Evolutionary conservation across 2,888 invertebrate species (phyloP).

Genomic region (Hipparchia semele): DNA sequence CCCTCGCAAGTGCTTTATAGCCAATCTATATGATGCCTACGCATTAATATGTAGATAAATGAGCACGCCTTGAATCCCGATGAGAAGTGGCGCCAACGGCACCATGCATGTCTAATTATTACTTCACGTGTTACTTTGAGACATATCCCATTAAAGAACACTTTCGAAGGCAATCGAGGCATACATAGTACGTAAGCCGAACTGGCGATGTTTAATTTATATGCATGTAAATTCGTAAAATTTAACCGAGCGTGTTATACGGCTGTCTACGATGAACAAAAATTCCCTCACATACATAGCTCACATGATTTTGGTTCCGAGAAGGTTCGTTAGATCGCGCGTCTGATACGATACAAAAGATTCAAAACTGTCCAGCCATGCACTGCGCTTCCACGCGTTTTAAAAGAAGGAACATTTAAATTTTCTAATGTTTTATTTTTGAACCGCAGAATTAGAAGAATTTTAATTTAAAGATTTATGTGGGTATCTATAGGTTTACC

Average conservation of each 20-base stretch:
- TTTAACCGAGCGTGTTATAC: slow-evolving; percentile 35
- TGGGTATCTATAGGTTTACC: background rate
- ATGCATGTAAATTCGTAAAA: slow-evolving; percentile 37
- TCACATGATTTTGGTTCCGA: slow-evolving; percentile 41
- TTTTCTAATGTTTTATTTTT: slow-evolving; percentile 19
- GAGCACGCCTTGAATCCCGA: slow-evolving; percentile 62
- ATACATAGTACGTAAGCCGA: slow-evolving; percentile 19
- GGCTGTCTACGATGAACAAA: slow-evolving; percentile 36
- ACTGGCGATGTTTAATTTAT: slow-evolving; percentile 22
- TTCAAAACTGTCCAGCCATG: slow-evolving; percentile 34
- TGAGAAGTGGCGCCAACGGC: slow-evolving; percentile 67
- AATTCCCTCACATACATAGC: slow-evolving; percentile 9
- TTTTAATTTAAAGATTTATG: slow-evolving; percentile 1
- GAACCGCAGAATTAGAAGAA: slow-evolving; percentile 25
- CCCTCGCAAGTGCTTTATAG: slow-evolving; percentile 32
- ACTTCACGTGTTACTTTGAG: slow-evolving; percentile 41
- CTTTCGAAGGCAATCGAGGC: slow-evolving; percentile 22
- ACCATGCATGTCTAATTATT: slow-evolving; percentile 64
- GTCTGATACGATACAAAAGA: slow-evolving; percentile 46
- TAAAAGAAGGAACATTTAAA: slow-evolving; percentile 28
- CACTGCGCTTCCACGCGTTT: slow-evolving; percentile 21
- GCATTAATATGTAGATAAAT: slow-evolving; percentile 39
- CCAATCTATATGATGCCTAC: slow-evolving; percentile 33
- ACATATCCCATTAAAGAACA: slow-evolving; percentile 28
- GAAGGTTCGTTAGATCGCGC: slow-evolving; percentile 48